Evolutionary conservation across 2,888 invertebrate genomes (phyloP).

Genomic region (Cheilosia vernalis): DNA sequence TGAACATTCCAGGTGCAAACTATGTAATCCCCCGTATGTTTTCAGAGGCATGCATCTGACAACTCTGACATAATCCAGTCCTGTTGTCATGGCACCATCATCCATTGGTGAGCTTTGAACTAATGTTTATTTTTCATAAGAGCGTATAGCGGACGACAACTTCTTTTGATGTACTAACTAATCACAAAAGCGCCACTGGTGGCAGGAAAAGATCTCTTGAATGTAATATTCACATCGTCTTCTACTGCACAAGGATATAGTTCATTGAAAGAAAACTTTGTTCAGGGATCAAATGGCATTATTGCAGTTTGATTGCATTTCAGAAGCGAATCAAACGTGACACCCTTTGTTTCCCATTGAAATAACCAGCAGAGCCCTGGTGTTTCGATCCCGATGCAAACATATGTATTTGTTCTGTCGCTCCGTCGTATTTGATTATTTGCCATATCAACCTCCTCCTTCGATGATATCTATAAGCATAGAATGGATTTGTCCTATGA

Average conservation of each 20-base stretch:
- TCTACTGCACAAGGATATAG: background rate
- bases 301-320: slow-evolving; percentile 12
- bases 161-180: background rate
- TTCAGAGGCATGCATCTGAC: too few species aligned
- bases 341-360: slow-evolving; percentile 23
- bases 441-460: too few species aligned
- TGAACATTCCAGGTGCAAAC: too few species aligned
- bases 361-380: background rate
- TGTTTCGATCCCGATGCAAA: background rate
- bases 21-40: too few species aligned
- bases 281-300: slow-evolving; percentile 9
- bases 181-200: background rate
- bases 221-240: slow-evolving; percentile 11
- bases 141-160: background rate
- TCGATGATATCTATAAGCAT: too few species aligned
- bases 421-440: background rate
- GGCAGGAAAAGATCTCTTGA: slow-evolving; percentile 12
- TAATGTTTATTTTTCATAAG: background rate
- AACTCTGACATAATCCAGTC: too few species aligned
- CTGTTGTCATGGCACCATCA: too few species aligned
- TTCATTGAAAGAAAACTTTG: background rate
- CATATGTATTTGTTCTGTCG: background rate
- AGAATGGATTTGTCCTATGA: too few species aligned
- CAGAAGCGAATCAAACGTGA: slow-evolving; percentile 21
- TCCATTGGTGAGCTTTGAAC: too few species aligned